Percentiles rank a stretch among this genome's conserved stretches.
These are phyloP conservation scores for Synanthedon formicaeformis DNA, from an alignment of 2,888 invertebrate species.

Conservation along the genomic window DNA sequence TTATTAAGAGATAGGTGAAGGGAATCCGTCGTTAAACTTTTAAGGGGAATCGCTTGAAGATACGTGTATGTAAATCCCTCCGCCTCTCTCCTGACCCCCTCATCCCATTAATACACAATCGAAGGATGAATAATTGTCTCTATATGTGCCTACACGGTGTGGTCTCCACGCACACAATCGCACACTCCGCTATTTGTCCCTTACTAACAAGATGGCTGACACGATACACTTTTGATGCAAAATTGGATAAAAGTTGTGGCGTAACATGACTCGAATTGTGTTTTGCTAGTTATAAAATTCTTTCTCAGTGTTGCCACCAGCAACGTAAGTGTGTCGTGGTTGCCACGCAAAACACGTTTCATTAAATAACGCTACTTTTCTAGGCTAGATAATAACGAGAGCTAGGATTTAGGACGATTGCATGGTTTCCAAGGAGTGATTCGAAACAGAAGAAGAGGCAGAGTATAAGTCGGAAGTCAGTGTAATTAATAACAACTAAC, in stretches of 20 bases:
- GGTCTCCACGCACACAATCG: slow-evolving; percentile 64
- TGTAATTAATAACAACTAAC: slow-evolving; percentile 52
- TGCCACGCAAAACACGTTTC: slow-evolving; percentile 42
- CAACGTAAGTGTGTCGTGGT: slow-evolving; percentile 34
- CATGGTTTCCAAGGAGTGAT: slow-evolving; percentile 36
- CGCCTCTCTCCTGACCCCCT: not conserved
- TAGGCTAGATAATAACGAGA: slow-evolving; percentile 54
- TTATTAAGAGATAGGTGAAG: not conserved
- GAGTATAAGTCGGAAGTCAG: slow-evolving; percentile 18
- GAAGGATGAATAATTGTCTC: slow-evolving; percentile 16
- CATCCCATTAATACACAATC: not conserved
- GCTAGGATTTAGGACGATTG: slow-evolving; percentile 50
- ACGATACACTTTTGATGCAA: slow-evolving; percentile 27
- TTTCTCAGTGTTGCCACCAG: slow-evolving; percentile 12
- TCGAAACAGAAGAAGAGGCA: slow-evolving; percentile 9
- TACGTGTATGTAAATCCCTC: not conserved
- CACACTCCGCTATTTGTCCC: slow-evolving; percentile 58
- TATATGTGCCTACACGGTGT: slow-evolving; percentile 41
- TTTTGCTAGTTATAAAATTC: slow-evolving; percentile 1
- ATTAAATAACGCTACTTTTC: slow-evolving; percentile 47
- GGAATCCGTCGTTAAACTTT: not conserved
- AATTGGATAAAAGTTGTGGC: too few relatives aligned
- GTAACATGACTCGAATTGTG: not conserved
- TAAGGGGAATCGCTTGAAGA: not conserved
- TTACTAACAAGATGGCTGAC: slow-evolving; percentile 56